Evolutionary conservation across 2,888 invertebrate genomes (phyloP).

Genomic region (Drosophila seclusa): DNA sequence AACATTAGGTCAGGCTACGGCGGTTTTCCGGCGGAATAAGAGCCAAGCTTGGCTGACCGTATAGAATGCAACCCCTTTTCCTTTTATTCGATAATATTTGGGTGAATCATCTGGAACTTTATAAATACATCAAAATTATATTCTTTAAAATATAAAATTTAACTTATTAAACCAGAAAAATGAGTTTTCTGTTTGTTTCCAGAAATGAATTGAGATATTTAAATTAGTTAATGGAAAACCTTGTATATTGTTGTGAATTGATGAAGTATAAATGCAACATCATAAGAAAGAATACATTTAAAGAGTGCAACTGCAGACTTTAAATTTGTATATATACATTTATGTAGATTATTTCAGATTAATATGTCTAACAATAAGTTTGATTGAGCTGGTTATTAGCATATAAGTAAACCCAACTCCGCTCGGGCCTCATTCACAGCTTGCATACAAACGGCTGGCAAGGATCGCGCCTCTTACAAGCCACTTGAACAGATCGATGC

Average conservation of each 20-base stretch:
- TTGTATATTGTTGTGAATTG: neutral
- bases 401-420: slow-evolving; percentile 18
- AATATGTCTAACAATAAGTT: neutral
- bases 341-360: neutral
- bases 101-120: neutral
- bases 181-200: neutral
- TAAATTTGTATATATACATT: neutral
- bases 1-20: neutral
- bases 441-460: slow-evolving; percentile 89
- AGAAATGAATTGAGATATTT: neutral
- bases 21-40: neutral
- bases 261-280: no score
- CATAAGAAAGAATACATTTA: neutral
- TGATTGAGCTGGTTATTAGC: slow-evolving; percentile 4
- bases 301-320: neutral
- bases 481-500: slow-evolving; percentile 87
- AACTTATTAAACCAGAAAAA: neutral
- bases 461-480: slow-evolving; percentile 88
- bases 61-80: no score
- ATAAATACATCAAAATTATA: neutral
- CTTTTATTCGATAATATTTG: neutral
- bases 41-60: neutral
- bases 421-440: slow-evolving; percentile 85
- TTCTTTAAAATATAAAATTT: neutral
- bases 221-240: neutral